Evolutionary conservation across 2,888 invertebrate genomes (phyloP).

Genomic region (Polietes domitor): DNA sequence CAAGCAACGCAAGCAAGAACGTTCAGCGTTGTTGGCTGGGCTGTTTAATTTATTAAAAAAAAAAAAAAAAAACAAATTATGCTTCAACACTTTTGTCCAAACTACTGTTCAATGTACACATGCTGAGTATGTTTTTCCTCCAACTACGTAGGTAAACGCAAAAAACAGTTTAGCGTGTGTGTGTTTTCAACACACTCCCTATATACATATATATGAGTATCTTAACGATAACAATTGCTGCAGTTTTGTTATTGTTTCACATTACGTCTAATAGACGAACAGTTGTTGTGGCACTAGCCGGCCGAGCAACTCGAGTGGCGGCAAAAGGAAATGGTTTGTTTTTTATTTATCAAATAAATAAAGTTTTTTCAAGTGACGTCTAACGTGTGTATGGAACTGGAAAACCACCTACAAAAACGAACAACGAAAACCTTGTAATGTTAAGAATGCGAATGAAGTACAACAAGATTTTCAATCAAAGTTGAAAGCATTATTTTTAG

Average conservation of each 20-base stretch:
- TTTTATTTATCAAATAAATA: background rate
- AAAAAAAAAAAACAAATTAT: no score
- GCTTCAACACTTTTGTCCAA: no score
- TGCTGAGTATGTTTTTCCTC: background rate
- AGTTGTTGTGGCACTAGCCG: background rate
- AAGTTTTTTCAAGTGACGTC: background rate
- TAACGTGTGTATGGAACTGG: background rate
- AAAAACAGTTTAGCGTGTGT: constrained; percentile 43
- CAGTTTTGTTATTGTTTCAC: background rate
- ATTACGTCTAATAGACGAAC: background rate
- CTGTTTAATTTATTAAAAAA: no score
- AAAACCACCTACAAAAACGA: background rate
- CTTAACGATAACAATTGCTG: constrained; percentile 13
- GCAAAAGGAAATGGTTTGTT: constrained; percentile 21
- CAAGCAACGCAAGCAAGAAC: no score
- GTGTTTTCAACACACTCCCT: background rate
- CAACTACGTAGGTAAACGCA: background rate
- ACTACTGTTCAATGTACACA: background rate
- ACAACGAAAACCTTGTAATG: no score
- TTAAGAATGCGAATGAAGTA: no score
- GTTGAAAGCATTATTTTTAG: no score
- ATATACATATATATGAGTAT: background rate
- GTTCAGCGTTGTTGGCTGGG: no score
- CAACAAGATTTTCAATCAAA: no score
- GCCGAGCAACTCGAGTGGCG: background rate